These are phyloP conservation scores for Sebastes iracundus DNA, from an alignment of 2,797 vertebrate species.

Conservation along the genomic window DNA sequence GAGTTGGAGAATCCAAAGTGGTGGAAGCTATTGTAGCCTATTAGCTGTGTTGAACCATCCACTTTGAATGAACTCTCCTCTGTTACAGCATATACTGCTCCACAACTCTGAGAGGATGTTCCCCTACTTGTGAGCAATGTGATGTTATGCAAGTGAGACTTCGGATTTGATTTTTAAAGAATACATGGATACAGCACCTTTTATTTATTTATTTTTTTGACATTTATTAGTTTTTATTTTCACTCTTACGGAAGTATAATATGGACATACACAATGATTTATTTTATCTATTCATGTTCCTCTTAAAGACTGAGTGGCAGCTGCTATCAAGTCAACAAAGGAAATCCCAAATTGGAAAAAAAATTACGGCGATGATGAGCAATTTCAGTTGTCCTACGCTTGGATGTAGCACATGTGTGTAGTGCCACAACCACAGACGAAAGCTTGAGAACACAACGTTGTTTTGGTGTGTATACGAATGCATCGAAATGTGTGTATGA, in stretches of 20 bases:
- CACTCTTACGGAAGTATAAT: no score
- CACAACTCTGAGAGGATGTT: not conserved
- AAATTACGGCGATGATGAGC: not conserved
- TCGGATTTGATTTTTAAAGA: not conserved
- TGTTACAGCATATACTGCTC: not conserved
- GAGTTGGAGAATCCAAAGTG: not conserved
- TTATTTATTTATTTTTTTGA: not conserved
- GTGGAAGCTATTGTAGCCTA: not conserved
- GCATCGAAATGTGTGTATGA: not conserved
- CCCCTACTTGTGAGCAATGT: not conserved
- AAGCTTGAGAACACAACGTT: not conserved
- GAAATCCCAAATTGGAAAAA: not conserved
- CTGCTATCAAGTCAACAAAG: not conserved
- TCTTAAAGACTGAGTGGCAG: not conserved
- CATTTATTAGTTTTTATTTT: not conserved
- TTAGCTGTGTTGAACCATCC: not conserved
- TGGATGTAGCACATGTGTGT: not conserved
- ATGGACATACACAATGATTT: not conserved
- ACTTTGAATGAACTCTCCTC: not conserved
- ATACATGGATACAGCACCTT: not conserved
- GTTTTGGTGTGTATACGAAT: not conserved
- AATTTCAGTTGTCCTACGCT: not conserved
- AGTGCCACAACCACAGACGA: not conserved
- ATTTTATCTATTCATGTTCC: not conserved
- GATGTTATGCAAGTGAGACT: not conserved